Evolutionary conservation across 2,797 vertebrate genomes (phyloP).

Genomic region (Clarias laeviceps): DNA sequence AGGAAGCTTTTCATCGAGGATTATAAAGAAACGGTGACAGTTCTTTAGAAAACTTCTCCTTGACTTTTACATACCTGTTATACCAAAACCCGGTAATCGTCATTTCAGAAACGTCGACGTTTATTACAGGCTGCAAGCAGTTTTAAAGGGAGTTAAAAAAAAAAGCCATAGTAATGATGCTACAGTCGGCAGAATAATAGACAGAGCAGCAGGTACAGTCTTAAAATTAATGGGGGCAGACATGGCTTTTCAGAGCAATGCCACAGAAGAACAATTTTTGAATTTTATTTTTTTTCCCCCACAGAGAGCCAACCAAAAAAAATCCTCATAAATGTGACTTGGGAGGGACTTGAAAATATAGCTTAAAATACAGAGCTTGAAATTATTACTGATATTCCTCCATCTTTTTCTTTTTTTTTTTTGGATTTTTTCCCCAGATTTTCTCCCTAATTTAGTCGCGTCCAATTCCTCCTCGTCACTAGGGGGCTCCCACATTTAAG

Average conservation of each 20-base stretch:
- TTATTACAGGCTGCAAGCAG: background rate
- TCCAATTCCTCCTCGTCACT: too few species aligned
- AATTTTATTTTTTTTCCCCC: background rate
- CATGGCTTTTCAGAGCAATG: background rate
- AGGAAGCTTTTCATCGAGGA: background rate
- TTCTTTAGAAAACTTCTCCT: background rate
- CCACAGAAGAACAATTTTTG: background rate
- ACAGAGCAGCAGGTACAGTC: background rate
- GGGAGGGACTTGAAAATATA: background rate
- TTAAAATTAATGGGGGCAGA: constrained; percentile 18
- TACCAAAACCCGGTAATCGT: background rate
- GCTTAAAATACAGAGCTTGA: background rate
- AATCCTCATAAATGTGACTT: background rate
- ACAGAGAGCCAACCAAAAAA: background rate
- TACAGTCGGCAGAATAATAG: background rate
- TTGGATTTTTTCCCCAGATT: too few species aligned
- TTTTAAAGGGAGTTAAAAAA: constrained; percentile 14
- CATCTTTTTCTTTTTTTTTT: background rate
- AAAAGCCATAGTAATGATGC: constrained; percentile 11
- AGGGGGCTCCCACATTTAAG: too few species aligned
- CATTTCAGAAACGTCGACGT: background rate
- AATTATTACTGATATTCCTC: background rate
- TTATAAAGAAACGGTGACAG: background rate
- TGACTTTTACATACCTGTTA: background rate
- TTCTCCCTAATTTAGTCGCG: too few species aligned